Evolutionary conservation across 2,113 vertebrate species (phyloP).

Genomic region (Agapornis roseicollis): DNA sequence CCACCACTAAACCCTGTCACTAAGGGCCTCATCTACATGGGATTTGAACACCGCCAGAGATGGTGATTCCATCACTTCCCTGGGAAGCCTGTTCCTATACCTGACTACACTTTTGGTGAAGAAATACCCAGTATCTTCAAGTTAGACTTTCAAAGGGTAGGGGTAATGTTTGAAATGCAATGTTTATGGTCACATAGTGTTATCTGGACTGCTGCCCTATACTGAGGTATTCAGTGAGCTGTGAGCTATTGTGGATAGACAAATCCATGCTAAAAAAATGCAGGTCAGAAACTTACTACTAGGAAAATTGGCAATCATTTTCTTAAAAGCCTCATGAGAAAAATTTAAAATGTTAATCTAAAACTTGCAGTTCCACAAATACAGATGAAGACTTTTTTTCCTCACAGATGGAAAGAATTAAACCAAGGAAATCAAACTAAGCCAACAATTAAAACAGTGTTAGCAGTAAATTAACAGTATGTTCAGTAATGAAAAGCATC

Average conservation of each 20-base stretch:
- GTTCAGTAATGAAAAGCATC: slow-evolving; percentile 57
- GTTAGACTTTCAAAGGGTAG: background rate
- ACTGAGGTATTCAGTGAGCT: background rate
- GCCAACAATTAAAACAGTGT: slow-evolving; percentile 41
- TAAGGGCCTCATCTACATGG: background rate
- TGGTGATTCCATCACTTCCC: background rate
- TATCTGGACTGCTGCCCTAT: background rate
- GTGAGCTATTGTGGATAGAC: background rate
- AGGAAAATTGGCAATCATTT: background rate
- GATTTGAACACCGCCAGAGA: background rate
- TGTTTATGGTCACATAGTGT: background rate
- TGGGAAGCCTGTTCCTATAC: background rate
- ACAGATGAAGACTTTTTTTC: background rate
- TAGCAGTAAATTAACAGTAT: slow-evolving; percentile 57
- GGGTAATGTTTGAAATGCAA: background rate
- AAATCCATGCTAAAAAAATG: background rate
- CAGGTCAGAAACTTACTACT: background rate
- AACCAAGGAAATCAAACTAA: slow-evolving; percentile 28
- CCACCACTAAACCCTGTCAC: background rate
- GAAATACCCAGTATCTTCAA: background rate
- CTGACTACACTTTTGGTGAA: background rate
- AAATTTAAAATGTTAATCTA: background rate
- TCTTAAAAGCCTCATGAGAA: background rate
- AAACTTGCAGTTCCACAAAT: background rate
- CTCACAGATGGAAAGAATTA: slow-evolving; percentile 34